Conservation (phyloP, 2,888 invertebrate genomes). For the Clostera curtula region DNA sequence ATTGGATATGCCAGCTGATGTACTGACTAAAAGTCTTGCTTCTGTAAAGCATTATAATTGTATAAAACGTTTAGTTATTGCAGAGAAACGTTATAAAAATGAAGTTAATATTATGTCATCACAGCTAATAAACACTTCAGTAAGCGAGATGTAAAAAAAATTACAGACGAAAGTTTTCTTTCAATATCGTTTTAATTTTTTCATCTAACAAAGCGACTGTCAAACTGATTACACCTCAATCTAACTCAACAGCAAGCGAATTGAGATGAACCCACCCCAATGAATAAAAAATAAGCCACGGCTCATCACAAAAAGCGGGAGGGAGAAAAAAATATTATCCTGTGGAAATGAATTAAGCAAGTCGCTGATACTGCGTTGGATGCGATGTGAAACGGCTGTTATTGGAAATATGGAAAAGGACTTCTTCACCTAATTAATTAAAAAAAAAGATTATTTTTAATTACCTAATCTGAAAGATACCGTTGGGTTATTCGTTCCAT, state of each 20-base stretch:
- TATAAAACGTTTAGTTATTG: too few relatives aligned
- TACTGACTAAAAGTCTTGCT: too few relatives aligned
- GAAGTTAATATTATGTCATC: too few relatives aligned
- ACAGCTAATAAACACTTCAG: too few relatives aligned
- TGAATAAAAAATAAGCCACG: constrained; percentile 72
- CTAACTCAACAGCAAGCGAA: constrained; percentile 44
- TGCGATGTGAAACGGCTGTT: constrained; percentile 26
- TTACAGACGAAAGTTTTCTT: constrained; percentile 13
- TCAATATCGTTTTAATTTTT: constrained; percentile 12
- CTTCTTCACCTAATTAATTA: background rate
- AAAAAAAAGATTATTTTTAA: background rate
- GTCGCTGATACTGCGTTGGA: constrained; percentile 57
- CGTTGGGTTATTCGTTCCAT: too few relatives aligned
- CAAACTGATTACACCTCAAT: constrained; percentile 58
- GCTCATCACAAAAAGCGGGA: constrained; percentile 59
- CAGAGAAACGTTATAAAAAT: too few relatives aligned
- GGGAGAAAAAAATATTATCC: constrained; percentile 75
- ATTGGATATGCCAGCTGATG: too few relatives aligned
- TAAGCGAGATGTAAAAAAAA: too few relatives aligned
- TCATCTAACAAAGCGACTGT: constrained; percentile 32
- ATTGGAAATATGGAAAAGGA: constrained; percentile 18
- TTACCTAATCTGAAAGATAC: too few relatives aligned
- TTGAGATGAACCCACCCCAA: constrained; percentile 60
- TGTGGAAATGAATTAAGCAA: constrained; percentile 73
- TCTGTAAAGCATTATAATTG: too few relatives aligned